Percentiles rank a stretch among this genome's conserved stretches.
Evolutionary conservation across 2,797 vertebrate species (phyloP).

Genomic region (Gymnoscopelus braueri): DNA sequence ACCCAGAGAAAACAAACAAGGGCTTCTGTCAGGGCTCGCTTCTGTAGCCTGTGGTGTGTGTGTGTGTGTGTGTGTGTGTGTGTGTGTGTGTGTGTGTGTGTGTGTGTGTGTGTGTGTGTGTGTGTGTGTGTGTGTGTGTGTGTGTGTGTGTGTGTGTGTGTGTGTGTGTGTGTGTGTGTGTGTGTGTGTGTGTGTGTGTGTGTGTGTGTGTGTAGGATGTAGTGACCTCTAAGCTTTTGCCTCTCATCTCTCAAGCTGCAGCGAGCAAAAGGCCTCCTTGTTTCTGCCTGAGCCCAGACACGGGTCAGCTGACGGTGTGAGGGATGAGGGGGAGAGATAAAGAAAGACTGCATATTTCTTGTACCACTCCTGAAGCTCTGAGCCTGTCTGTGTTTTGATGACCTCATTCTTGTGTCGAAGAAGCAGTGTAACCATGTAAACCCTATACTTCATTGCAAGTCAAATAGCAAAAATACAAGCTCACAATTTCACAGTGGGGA

Average conservation of each 20-base stretch:
- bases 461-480: too few relatives aligned
- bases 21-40: constrained; percentile 67
- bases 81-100: neutral
- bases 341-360: neutral
- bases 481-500: too few relatives aligned
- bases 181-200: too few relatives aligned
- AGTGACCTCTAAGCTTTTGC: constrained; percentile 43
- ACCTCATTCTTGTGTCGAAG: constrained; percentile 39
- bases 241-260: constrained; percentile 56
- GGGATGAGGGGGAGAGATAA: constrained; percentile 14
- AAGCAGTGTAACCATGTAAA: constrained; percentile 16
- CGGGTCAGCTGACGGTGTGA: constrained; percentile 54
- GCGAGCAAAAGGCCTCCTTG: constrained; percentile 61
- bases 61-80: constrained; percentile 24
- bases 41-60: constrained; percentile 48
- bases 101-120: too few relatives aligned
- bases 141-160: constrained; percentile 42
- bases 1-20: constrained; percentile 60
- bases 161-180: constrained; percentile 4
- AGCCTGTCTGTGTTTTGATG: constrained; percentile 46
- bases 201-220: constrained; percentile 5
- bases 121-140: neutral
- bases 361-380: constrained; percentile 26
- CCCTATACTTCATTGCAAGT: too few relatives aligned
- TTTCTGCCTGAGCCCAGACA: constrained; percentile 55